phyloP scores from a whole-genome alignment of 2,888 invertebrate genomes.

The Ochlodes sylvanus region DNA sequence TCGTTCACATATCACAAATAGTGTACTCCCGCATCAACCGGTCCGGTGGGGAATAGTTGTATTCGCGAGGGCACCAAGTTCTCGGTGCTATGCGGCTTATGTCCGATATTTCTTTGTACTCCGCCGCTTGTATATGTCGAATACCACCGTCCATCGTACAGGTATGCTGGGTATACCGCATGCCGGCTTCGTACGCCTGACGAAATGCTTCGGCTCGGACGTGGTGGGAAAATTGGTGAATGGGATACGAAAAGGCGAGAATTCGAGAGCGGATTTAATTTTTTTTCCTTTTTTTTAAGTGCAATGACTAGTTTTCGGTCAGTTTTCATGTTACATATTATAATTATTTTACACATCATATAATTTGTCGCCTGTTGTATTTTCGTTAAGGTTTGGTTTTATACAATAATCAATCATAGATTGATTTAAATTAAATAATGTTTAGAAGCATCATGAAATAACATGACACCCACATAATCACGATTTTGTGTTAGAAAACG shows the following conservation, averaged over 20 bases:
- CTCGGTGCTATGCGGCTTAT: conserved; percentile 73
- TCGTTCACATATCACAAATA: conserved; percentile 36
- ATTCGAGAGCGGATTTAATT: conserved; percentile 32
- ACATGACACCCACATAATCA: too few species aligned
- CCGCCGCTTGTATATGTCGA: conserved; percentile 61
- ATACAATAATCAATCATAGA: too few species aligned
- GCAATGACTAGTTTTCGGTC: conserved; percentile 4
- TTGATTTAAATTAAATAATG: too few species aligned
- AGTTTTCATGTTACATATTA: neutral
- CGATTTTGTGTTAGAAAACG: too few species aligned
- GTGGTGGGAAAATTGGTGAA: conserved; percentile 49
- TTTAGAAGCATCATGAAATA: too few species aligned
- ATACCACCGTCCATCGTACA: conserved; percentile 59
- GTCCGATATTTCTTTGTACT: conserved; percentile 72
- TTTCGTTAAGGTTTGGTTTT: too few species aligned
- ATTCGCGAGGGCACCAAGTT: conserved; percentile 66
- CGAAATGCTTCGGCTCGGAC: conserved; percentile 48
- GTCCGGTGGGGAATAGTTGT: conserved; percentile 77
- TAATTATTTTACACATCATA: too few species aligned
- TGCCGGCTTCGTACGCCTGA: conserved; percentile 54
- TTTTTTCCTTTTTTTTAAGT: conserved; percentile 26
- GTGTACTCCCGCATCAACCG: conserved; percentile 57
- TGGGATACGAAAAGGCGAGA: conserved; percentile 41
- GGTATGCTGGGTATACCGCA: conserved; percentile 52
- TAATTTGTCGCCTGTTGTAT: too few species aligned